Base-by-base conservation (phyloP, 2,797 vertebrate genomes). In the Percopsis omiscomaycus region DNA sequence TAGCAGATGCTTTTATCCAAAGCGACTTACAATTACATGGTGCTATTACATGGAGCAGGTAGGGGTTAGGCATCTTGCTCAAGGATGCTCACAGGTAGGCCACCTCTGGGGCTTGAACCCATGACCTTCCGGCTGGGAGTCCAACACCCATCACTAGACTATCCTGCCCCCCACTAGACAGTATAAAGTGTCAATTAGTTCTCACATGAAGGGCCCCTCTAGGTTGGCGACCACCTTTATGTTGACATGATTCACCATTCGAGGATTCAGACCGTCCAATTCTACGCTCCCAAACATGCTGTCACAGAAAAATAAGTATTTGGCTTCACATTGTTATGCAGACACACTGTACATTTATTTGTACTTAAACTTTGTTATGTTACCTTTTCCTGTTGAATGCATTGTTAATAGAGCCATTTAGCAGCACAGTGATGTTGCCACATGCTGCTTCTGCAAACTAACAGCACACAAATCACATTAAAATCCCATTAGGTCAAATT, bases 201-300 rank as follows among this genome's bases (percentile, higher is more conserved):
- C 89, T 89, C 70, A 93, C 92, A 88, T 59, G 14, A 84, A 73
- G 0, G 91, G 91, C 47, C 92, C 93, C 0, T 88, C 81, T 3
- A 87, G 71, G 56, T 90, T 88, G 66, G 89, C 64, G 66, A 90
- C 88, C 82, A 94, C 91, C 63, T 91, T 91, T 55, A 94, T 91
- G 84, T 93, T 91, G 82, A 93, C 88, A 54, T 90, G 73, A 58
- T 89, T 61, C 70, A 93, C 89, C 69, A 81, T 87, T 54, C 69
- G 69, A 6, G 90, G 89, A 68, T 90, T 89, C 55, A 94, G 82
- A 51, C 65, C 70, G 57, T 91, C 89, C 69, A 94, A 72, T 68
- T 94, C 93, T 37, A 93, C 84, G 60, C 91, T 89, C 64, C 91
- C 92, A 79, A 94, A 92, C 91, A 94, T 93, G 82, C 93, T 94